Conservation (phyloP, 2,797 vertebrate genomes). For the Rhadinocentrus ornatus region DNA sequence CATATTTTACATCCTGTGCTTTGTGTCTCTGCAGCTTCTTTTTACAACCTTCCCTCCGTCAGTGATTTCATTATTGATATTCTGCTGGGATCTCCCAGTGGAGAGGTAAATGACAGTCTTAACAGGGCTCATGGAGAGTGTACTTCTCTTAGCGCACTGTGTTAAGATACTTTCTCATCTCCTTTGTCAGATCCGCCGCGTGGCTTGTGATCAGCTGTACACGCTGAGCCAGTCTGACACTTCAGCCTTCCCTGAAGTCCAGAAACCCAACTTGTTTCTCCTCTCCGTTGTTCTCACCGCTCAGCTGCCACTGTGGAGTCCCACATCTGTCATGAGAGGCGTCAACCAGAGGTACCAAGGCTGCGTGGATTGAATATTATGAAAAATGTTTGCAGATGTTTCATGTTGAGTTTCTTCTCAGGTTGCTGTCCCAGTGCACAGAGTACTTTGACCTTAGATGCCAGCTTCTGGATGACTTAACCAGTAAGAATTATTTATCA, state of each 20-base stretch:
- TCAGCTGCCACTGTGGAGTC: conserved; percentile 98
- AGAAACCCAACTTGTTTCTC: conserved; percentile 97
- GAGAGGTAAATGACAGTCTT: conserved; percentile 86
- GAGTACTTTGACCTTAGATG: conserved; percentile 98
- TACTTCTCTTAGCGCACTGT: neutral
- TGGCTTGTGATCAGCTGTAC: conserved; percentile 97
- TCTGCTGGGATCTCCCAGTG: conserved; percentile 94
- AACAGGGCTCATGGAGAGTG: neutral
- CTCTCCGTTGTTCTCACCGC: conserved; percentile 92
- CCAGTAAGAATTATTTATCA: conserved; percentile 82
- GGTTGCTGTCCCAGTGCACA: conserved; percentile 95
- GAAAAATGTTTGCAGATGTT: neutral
- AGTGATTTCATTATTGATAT: conserved; percentile 98
- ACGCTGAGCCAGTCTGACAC: conserved; percentile 98
- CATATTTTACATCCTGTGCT: conserved; percentile 16
- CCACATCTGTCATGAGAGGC: conserved; percentile 98
- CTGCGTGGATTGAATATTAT: neutral
- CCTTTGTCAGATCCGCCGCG: conserved; percentile 90
- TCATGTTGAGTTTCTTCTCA: conserved; percentile 62
- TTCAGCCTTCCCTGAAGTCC: conserved; percentile 90
- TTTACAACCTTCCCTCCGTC: conserved; percentile 95
- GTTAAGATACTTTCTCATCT: conserved; percentile 3
- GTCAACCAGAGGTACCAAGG: conserved; percentile 93
- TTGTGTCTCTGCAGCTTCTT: conserved; percentile 85
- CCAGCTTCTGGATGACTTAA: conserved; percentile 95